phyloP scores from a whole-genome alignment of 1,140 invertebrate species.

The Cecropterus lyciades region DNA sequence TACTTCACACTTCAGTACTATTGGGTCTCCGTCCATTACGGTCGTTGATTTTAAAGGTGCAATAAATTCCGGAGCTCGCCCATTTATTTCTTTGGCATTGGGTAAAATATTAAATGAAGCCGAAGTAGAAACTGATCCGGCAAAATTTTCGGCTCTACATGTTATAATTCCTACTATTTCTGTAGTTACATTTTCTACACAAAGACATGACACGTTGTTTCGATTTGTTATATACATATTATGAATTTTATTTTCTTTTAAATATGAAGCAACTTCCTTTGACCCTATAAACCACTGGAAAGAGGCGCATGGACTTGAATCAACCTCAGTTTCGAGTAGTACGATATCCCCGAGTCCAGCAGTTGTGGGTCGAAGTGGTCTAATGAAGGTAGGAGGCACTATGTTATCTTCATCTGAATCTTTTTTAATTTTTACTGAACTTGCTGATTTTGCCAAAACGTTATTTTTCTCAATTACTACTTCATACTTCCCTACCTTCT shows the following conservation, averaged over 20 bases:
- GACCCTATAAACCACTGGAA: constrained; percentile 94
- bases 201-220: constrained; percentile 92
- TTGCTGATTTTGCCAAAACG: constrained; percentile 91
- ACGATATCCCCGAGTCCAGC: constrained; percentile 90
- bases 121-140: constrained; percentile 93
- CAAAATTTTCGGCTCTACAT: constrained; percentile 94
- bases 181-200: constrained; percentile 90
- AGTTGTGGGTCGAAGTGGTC: constrained; percentile 89
- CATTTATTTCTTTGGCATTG: constrained; percentile 86
- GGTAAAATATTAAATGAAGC: constrained; percentile 89
- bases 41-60: constrained; percentile 89
- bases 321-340: constrained; percentile 91
- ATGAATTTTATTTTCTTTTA: constrained; percentile 83
- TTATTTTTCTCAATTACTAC: constrained; percentile 90
- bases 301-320: constrained; percentile 91
- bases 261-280: constrained; percentile 82
- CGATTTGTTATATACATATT: constrained; percentile 89
- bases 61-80: constrained; percentile 89
- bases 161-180: constrained; percentile 92
- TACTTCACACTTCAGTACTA: constrained; percentile 90
- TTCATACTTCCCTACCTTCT: constrained; percentile 94
- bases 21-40: constrained; percentile 97
- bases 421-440: constrained; percentile 88
- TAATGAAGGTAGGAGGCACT: constrained; percentile 89
- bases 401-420: constrained; percentile 86